These are phyloP conservation scores for Panagrolaimus sp. DNA, from an alignment of 1,140 invertebrate species.

Conservation along the genomic window DNA sequence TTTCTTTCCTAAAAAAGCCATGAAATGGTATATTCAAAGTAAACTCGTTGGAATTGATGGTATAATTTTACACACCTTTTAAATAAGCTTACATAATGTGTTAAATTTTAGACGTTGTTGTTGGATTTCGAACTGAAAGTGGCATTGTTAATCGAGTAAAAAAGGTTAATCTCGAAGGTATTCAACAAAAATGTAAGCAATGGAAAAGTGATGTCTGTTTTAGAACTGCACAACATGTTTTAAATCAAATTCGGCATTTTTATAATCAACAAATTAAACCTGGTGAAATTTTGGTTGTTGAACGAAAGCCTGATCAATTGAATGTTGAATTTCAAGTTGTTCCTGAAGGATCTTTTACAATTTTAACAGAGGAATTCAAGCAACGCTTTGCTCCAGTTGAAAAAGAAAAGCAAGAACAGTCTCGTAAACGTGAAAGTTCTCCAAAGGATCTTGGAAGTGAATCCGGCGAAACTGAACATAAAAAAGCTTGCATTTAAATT, in stretches of 20 bases:
- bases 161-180: neutral
- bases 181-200: neutral
- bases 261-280: neutral
- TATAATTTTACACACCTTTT: no score
- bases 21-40: constrained; percentile 6
- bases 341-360: neutral
- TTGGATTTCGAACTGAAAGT: neutral
- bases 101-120: neutral
- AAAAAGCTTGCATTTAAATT: no score
- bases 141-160: neutral
- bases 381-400: neutral
- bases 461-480: no score
- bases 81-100: no score
- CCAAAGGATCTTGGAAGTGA: no score
- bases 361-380: neutral
- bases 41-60: neutral
- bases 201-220: neutral
- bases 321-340: neutral
- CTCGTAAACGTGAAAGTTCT: neutral
- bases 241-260: neutral
- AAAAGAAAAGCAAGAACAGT: neutral
- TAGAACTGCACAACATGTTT: neutral
- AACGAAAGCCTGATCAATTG: neutral
- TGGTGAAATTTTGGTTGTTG: neutral
- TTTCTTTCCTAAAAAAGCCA: neutral